phyloP scores from a whole-genome alignment of 2,797 vertebrate species.

The Rhynchonycteris naso region DNA sequence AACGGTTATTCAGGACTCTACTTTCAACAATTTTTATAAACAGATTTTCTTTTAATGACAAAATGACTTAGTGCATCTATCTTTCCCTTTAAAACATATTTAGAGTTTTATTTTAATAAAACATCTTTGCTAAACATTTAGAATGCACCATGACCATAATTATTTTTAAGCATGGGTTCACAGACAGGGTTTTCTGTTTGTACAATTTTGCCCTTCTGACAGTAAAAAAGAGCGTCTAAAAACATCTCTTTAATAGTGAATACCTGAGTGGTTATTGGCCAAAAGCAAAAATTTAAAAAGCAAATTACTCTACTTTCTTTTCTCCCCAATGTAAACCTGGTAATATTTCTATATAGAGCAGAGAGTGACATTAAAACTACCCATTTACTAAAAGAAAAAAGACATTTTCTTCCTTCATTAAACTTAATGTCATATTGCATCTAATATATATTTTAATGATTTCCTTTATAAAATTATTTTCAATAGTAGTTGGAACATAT shows the following conservation, averaged over 20 bases:
- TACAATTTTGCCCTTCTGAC: neutral
- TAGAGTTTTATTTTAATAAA: neutral
- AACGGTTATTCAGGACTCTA: neutral
- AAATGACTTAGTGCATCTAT: neutral
- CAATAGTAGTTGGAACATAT: neutral
- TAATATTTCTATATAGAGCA: neutral
- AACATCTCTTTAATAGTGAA: neutral
- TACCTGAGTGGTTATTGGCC: neutral
- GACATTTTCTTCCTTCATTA: neutral
- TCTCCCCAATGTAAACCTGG: neutral
- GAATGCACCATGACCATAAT: neutral
- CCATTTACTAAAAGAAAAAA: neutral
- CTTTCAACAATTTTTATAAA: neutral
- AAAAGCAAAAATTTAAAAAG: neutral
- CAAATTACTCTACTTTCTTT: neutral
- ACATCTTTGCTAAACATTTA: neutral
- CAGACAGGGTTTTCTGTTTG: neutral
- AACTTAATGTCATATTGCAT: neutral
- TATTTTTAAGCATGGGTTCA: neutral
- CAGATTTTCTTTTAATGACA: neutral
- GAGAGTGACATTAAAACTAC: neutral
- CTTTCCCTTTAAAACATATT: neutral
- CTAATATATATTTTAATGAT: neutral
- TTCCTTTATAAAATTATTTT: neutral
- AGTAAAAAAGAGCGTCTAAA: neutral